These are phyloP conservation scores for Torymus texanus DNA, from an alignment of 2,888 invertebrate species.

Conservation along the genomic window DNA sequence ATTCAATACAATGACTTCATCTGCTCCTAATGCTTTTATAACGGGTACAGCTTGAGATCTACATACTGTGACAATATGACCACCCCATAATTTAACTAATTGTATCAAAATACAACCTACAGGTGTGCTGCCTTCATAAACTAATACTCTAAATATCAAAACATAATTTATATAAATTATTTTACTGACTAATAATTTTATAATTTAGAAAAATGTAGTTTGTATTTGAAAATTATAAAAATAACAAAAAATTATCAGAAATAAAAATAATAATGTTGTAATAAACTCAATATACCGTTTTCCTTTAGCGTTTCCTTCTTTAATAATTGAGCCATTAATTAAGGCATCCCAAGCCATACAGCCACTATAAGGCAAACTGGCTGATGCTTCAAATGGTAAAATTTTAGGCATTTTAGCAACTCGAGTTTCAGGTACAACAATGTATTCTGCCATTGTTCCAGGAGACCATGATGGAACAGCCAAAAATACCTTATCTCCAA, in stretches of 20 bases:
- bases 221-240: too few species aligned
- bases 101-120: slow-evolving; percentile 80
- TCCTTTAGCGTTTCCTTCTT: slow-evolving; percentile 75
- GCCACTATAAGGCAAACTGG: slow-evolving; percentile 80
- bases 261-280: too few species aligned
- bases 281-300: slow-evolving; percentile 74
- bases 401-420: slow-evolving; percentile 78
- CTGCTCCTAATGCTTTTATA: slow-evolving; percentile 78
- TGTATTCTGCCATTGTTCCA: slow-evolving; percentile 78
- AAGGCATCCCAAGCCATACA: slow-evolving; percentile 78
- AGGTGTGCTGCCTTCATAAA: slow-evolving; percentile 79
- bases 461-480: slow-evolving; percentile 78
- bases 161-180: slow-evolving; percentile 7
- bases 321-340: slow-evolving; percentile 75
- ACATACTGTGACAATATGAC: slow-evolving; percentile 77
- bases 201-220: too few species aligned
- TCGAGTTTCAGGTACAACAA: slow-evolving; percentile 77
- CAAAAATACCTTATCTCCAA: slow-evolving; percentile 81
- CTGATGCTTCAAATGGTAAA: slow-evolving; percentile 79
- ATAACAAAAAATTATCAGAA: too few species aligned
- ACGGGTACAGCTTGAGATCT: slow-evolving; percentile 77
- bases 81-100: slow-evolving; percentile 78
- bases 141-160: slow-evolving; percentile 74
- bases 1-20: slow-evolving; percentile 76
- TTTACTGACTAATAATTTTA: too few species aligned